A percentile compares a stretch with the other conserved stretches of the same genome.
Conservation (phyloP, 2,113 vertebrate species). For the Glaucomys volans region DNA sequence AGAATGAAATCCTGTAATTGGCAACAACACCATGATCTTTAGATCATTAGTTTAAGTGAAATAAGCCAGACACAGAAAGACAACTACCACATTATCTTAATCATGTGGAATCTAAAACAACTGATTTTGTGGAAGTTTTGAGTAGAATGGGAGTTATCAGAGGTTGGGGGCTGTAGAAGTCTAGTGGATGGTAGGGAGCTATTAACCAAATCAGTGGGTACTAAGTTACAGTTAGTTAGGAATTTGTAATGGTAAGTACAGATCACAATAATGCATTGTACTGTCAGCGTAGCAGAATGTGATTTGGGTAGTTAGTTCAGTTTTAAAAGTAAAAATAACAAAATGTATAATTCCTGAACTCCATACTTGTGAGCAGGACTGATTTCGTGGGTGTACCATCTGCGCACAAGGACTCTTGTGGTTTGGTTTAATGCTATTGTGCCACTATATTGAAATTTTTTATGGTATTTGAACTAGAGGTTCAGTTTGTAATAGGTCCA, state of each 20-base stretch:
- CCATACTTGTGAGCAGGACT: neutral
- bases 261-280: neutral
- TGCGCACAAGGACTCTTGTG: neutral
- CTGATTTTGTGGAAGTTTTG: neutral
- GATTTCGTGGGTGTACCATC: accelerated
- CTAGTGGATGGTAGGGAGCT: neutral
- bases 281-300: neutral
- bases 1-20: neutral
- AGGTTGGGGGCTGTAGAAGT: neutral
- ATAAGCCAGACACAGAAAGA: neutral
- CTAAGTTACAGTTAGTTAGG: neutral
- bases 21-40: neutral
- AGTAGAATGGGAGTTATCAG: neutral
- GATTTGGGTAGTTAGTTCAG: neutral
- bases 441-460: neutral
- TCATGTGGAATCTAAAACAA: neutral
- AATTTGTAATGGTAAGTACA: neutral
- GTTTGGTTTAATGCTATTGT: neutral
- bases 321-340: neutral
- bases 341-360: neutral
- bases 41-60: neutral
- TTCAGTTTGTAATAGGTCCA: neutral
- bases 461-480: neutral
- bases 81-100: neutral
- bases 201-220: neutral